These are phyloP conservation scores for Seira sanloemensis DNA, from an alignment of 2,888 invertebrate species.

Conservation along the genomic window DNA sequence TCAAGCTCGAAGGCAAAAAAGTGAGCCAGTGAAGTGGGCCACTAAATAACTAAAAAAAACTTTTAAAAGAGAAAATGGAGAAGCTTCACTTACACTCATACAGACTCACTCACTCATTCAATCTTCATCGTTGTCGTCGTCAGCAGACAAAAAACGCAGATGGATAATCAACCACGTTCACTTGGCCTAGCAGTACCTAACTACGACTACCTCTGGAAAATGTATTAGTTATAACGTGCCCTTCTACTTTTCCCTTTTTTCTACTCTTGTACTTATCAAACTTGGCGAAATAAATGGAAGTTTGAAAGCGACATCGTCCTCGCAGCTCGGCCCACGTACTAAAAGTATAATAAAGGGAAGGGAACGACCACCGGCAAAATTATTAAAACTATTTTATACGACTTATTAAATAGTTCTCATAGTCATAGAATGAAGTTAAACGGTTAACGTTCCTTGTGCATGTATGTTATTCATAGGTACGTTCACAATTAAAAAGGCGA, in stretches of 20 bases:
- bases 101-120: constrained; percentile 17
- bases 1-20: constrained; percentile 51
- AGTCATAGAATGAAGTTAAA: background rate
- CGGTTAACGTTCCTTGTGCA: background rate
- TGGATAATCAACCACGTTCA: constrained; percentile 28
- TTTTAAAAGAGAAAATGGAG: constrained; percentile 36
- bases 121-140: background rate
- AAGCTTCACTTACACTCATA: constrained; percentile 24
- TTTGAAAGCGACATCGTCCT: constrained; percentile 31
- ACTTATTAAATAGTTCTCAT: background rate
- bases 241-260: background rate
- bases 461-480: background rate
- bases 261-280: constrained; percentile 34
- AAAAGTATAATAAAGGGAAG: constrained; percentile 38
- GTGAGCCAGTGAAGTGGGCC: constrained; percentile 57
- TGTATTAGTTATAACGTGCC: background rate
- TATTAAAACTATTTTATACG: constrained; percentile 50
- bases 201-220: background rate
- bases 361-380: constrained; percentile 55
- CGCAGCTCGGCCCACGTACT: constrained; percentile 34
- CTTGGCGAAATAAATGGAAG: constrained; percentile 52
- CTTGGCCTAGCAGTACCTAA: background rate
- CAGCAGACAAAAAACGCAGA: constrained; percentile 16
- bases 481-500: background rate
- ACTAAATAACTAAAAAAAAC: constrained; percentile 53